Evolutionary conservation across 1,140 invertebrate species (phyloP).

Genomic region (Cydia strobilella): DNA sequence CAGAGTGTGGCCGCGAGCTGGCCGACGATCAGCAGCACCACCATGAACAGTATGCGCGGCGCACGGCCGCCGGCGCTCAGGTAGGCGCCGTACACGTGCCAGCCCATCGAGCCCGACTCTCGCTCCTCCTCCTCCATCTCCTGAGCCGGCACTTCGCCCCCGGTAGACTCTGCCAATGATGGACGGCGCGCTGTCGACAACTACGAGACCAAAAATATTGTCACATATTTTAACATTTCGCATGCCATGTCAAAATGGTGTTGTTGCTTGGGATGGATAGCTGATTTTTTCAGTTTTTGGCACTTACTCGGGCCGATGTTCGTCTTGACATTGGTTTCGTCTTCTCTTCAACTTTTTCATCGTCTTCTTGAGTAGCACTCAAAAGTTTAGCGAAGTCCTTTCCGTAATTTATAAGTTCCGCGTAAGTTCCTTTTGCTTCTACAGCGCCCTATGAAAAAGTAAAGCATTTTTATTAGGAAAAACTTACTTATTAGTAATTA

Average conservation of each 20-base stretch:
- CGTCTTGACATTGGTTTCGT: conserved; percentile 62
- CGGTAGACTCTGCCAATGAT: conserved; percentile 64
- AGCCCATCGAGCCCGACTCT: conserved; percentile 79
- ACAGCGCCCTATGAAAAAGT: conserved; percentile 69
- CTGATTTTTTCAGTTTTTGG: neutral
- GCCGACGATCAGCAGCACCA: conserved; percentile 71
- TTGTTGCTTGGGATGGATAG: too few species aligned
- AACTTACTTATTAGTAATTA: neutral
- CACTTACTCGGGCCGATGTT: conserved; percentile 67
- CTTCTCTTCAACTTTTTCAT: conserved; percentile 67
- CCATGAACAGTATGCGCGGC: conserved; percentile 64
- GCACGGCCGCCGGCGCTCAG: conserved; percentile 66
- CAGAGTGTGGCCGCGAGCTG: conserved; percentile 76
- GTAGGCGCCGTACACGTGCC: conserved; percentile 73
- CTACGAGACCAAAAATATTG: conserved; percentile 39
- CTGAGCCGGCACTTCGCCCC: conserved; percentile 64
- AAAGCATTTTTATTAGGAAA: neutral
- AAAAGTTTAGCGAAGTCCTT: conserved; percentile 85
- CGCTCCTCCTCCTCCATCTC: conserved; percentile 77
- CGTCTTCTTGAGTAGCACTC: conserved; percentile 64
- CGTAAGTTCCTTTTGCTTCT: conserved; percentile 78
- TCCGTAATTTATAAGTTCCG: conserved; percentile 80
- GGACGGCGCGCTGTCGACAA: conserved; percentile 67
- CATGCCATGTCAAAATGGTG: too few species aligned
- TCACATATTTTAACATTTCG: neutral